phyloP scores from a whole-genome alignment of 2,888 invertebrate genomes.

The Spatulosminthurus flaviceps region DNA sequence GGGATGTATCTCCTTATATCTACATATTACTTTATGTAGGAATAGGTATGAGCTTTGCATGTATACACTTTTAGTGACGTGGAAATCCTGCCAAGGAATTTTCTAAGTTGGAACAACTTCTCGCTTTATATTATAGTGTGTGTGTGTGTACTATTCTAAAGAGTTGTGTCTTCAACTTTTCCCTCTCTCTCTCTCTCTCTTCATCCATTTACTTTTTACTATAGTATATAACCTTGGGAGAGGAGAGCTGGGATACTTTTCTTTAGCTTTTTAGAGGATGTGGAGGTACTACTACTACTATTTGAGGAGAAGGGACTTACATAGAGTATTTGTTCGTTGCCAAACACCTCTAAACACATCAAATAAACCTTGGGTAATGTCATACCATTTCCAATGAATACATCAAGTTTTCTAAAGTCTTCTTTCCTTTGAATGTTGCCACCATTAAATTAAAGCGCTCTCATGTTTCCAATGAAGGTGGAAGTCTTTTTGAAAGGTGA shows the following conservation, averaged over 20 bases:
- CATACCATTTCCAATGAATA: constrained; percentile 12
- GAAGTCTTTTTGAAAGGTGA: background rate
- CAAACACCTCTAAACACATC: constrained; percentile 4
- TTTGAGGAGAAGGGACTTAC: too few species aligned
- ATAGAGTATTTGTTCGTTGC: background rate
- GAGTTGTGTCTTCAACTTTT: constrained; percentile 24
- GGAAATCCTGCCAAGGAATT: constrained; percentile 27
- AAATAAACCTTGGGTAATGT: constrained; percentile 4
- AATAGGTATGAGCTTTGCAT: too few species aligned
- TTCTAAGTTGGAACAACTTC: constrained; percentile 9
- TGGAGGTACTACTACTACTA: too few species aligned
- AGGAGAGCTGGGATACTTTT: too few species aligned
- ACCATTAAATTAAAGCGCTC: constrained; percentile 7
- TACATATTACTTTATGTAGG: too few species aligned
- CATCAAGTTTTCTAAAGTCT: background rate
- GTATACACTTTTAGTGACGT: too few species aligned
- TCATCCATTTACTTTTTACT: constrained; percentile 8
- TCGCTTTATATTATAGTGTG: background rate
- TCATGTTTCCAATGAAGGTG: background rate
- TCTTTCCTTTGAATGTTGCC: background rate
- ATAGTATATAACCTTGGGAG: too few species aligned
- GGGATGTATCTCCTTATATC: too few species aligned
- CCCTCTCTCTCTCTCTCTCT: constrained; percentile 16
- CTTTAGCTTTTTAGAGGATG: too few species aligned
- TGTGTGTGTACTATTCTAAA: background rate